Base-by-base conservation (phyloP, 2,888 invertebrate genomes). In the Rhagonycha lutea region DNA sequence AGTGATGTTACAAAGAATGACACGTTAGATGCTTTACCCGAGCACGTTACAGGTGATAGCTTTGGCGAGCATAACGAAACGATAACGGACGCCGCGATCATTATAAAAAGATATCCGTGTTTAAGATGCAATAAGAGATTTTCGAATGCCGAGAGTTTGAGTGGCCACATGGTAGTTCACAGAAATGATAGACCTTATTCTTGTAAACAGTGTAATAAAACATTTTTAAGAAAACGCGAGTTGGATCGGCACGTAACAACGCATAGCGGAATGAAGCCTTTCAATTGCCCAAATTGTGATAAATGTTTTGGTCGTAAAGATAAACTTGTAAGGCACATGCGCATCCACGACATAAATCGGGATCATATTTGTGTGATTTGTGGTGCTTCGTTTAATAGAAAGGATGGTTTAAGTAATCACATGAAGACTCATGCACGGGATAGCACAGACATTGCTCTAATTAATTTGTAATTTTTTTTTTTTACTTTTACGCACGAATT, bases 261-360 rank as follows among this genome's bases (percentile, higher is more conserved):
- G 1, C 94, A 94, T 85, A 90, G 92, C 61, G 93, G 91, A 0
- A 89, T 92, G 86, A 92, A 92, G 81, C 91, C 93, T 2, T 93
- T 92, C 83, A 91, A 91, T 70, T 94, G 94, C 84, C 89, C 89
- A 69, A 90, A 91, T 74, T 94, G 94, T 86, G 91, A 91, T 79
- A 92, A 92, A 81, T 90, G 91, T 79, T 93, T 93, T 84, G 92
- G 91, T 61, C 89, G 92, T 68, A 93, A 92, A 82, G 94, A 94
- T 82, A 94, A 94, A 86, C 88, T 92, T 72, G 89, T 91, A 70
- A 89, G 93, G 72, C 94, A 94, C 86, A 91, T 92, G 86, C 88
- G 92, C 80, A 91, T 91, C 81, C 92, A 92, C 84, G 92, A 92
- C 87, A 90, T 85, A 12, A 85, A 82, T 70, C 84, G 84, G 74